phyloP scores from a whole-genome alignment of 2,113 vertebrate species.

The Melanerpes formicivorus region DNA sequence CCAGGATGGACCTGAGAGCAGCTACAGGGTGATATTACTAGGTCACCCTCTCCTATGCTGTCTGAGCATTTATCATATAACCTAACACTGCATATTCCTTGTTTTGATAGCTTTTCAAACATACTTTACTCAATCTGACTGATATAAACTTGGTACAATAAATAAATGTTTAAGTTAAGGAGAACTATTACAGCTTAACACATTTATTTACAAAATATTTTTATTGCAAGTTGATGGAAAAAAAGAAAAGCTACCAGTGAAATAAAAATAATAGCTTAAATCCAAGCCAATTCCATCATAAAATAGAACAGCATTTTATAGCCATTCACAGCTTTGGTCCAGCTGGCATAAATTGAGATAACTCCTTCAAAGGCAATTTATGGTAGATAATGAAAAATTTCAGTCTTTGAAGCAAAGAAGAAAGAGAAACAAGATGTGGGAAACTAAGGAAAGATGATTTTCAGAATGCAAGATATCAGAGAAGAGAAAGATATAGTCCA shows the following conservation, averaged over 20 bases:
- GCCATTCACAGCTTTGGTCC: neutral
- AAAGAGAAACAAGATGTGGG: constrained; percentile 12
- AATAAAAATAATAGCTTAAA: constrained; percentile 27
- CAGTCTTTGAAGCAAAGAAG: constrained; percentile 45
- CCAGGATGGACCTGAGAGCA: neutral
- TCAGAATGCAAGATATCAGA: neutral
- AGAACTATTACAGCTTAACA: neutral
- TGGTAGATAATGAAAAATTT: constrained; percentile 49
- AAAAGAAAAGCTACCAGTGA: neutral
- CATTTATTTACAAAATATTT: constrained; percentile 25
- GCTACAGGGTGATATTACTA: neutral
- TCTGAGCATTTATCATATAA: neutral
- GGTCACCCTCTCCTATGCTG: neutral
- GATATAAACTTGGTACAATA: neutral
- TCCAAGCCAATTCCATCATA: neutral
- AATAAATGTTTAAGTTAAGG: neutral
- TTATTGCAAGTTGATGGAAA: neutral
- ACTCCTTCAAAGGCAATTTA: constrained; percentile 28
- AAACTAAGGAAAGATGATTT: constrained; percentile 7
- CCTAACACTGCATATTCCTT: neutral
- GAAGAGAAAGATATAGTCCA: neutral
- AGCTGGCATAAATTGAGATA: constrained; percentile 42
- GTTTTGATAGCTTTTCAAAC: neutral
- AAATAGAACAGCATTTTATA: constrained; percentile 17
- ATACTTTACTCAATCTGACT: neutral